Percentiles rank a stretch among this genome's conserved stretches.
These are phyloP conservation scores for Petrocephalus microphthalmus DNA, from an alignment of 2,113 vertebrate species.

Conservation along the genomic window DNA sequence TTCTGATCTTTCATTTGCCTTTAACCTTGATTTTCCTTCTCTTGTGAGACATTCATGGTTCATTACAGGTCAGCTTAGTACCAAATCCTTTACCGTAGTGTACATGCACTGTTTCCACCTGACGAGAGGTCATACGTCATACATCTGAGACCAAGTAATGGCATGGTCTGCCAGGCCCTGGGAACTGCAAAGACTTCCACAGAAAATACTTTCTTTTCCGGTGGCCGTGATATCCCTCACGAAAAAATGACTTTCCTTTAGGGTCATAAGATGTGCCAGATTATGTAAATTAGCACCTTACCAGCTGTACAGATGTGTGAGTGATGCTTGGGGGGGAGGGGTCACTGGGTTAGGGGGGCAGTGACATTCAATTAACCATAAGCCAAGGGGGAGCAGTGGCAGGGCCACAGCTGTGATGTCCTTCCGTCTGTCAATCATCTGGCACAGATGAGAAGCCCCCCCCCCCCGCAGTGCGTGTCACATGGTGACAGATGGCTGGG, in stretches of 20 bases:
- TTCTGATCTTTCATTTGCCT: neutral
- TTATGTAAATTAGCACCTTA: slow-evolving; percentile 11
- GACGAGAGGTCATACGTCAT: neutral
- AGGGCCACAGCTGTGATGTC: neutral
- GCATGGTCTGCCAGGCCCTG: neutral
- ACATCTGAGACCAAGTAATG: neutral
- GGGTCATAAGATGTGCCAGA: neutral
- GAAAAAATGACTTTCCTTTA: neutral
- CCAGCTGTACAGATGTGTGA: neutral
- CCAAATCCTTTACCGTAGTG: neutral
- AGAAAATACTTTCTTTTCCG: neutral
- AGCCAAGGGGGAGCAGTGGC: neutral
- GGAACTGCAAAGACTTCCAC: neutral
- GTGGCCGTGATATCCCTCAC: neutral
- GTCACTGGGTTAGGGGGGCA: neutral
- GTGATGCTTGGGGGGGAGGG: neutral
- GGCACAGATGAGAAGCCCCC: neutral
- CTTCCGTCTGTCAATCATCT: slow-evolving; percentile 9
- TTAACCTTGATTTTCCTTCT: neutral
- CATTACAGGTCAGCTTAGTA: neutral
- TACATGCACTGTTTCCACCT: neutral
- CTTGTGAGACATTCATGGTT: neutral
- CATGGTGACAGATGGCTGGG: neutral
- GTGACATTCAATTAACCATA: slow-evolving; percentile 25
- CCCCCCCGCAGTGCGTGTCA: neutral